Percentiles rank a stretch among this genome's conserved stretches.
Conservation (phyloP, 2,113 vertebrate genomes). For the Pelusios castaneus region DNA sequence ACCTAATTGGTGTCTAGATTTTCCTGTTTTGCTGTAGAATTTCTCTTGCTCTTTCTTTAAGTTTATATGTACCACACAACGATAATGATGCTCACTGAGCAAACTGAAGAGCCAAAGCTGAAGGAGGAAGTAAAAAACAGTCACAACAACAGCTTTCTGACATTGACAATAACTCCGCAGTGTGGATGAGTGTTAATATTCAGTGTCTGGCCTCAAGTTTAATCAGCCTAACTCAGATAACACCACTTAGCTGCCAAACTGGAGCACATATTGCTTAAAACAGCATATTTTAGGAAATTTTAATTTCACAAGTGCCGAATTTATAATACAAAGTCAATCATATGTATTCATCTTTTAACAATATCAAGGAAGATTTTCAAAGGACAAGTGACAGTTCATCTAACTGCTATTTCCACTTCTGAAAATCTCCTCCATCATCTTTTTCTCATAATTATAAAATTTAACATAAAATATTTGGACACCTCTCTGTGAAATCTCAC, state of each 20-base stretch:
- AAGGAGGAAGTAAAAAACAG: slow-evolving; percentile 30
- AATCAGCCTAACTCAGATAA: background rate
- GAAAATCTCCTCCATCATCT: background rate
- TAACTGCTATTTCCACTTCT: background rate
- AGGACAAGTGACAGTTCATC: background rate
- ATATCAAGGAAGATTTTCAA: background rate
- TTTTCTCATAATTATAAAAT: background rate
- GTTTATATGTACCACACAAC: slow-evolving; percentile 77
- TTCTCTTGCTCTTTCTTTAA: slow-evolving; percentile 80
- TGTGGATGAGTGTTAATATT: background rate
- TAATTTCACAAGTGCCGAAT: background rate
- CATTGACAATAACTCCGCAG: background rate
- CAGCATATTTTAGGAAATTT: background rate
- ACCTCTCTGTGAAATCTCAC: background rate
- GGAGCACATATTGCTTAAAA: background rate
- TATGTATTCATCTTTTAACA: background rate
- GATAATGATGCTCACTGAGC: slow-evolving; percentile 74
- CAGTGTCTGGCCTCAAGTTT: background rate
- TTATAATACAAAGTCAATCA: background rate
- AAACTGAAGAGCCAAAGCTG: slow-evolving; percentile 90
- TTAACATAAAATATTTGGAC: background rate
- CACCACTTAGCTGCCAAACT: background rate
- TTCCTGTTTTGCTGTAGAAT: slow-evolving; percentile 50
- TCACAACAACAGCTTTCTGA: background rate
- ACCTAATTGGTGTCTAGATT: slow-evolving; percentile 58